A percentile compares a stretch with the other conserved stretches of the same genome.
Evolutionary conservation across 2,797 vertebrate species (phyloP).

Genomic region (Apogon hyalosoma): DNA sequence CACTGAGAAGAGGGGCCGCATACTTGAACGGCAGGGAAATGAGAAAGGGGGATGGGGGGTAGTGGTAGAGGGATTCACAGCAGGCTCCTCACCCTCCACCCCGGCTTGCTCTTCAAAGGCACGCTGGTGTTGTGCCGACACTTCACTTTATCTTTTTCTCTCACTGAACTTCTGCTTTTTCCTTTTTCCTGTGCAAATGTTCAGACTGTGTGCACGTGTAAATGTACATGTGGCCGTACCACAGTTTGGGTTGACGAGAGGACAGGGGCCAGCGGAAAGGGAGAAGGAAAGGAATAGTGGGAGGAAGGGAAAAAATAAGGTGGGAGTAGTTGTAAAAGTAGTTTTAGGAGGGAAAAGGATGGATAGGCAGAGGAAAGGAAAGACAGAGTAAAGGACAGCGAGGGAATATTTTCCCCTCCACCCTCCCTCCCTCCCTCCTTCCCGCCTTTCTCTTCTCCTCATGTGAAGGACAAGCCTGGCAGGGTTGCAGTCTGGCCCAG

Average conservation of each 20-base stretch:
- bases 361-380: constrained; percentile 71
- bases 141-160: constrained; percentile 60
- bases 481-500: constrained; percentile 81
- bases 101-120: constrained; percentile 59
- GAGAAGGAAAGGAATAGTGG: constrained; percentile 7
- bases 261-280: constrained; percentile 52
- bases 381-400: constrained; percentile 66
- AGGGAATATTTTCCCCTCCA: constrained; percentile 58
- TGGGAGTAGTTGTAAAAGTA: constrained; percentile 46
- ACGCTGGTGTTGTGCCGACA: constrained; percentile 66
- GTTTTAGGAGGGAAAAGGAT: constrained; percentile 54
- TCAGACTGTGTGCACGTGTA: constrained; percentile 41
- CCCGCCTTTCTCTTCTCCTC: constrained; percentile 78
- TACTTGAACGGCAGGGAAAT: constrained; percentile 76
- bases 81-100: constrained; percentile 62
- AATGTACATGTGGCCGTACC: constrained; percentile 42
- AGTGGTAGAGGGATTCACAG: constrained; percentile 57
- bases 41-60: constrained; percentile 27
- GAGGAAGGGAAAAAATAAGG: constrained; percentile 6
- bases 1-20: constrained; percentile 80
- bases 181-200: constrained; percentile 42
- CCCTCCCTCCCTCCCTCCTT: constrained; percentile 53
- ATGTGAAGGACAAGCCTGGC: constrained; percentile 85
- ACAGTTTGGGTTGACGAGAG: constrained; percentile 63
- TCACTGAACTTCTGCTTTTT: constrained; percentile 34